These are phyloP conservation scores for Hippolais icterina DNA, from an alignment of 2,113 vertebrate genomes.

Conservation along the genomic window DNA sequence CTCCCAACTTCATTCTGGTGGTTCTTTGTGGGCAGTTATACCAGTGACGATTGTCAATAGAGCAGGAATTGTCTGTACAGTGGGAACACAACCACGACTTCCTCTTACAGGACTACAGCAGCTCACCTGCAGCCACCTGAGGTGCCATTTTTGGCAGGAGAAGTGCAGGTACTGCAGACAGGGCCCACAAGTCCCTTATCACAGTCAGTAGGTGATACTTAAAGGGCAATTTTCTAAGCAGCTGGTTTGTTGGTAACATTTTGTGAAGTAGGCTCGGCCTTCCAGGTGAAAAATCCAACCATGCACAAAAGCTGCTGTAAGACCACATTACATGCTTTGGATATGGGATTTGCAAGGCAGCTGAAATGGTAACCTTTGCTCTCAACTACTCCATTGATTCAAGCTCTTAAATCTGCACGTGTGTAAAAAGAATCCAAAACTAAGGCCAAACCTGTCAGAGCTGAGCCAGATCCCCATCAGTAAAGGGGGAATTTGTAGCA, in stretches of 20 bases:
- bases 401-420: background rate
- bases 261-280: background rate
- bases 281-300: background rate
- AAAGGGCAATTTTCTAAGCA: background rate
- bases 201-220: background rate
- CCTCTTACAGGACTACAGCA: background rate
- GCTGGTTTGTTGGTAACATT: background rate
- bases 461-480: background rate
- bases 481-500: background rate
- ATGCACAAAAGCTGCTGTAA: background rate
- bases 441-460: background rate
- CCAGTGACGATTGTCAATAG: background rate
- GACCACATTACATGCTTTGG: background rate
- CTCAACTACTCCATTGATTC: background rate
- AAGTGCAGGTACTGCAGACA: background rate
- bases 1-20: background rate
- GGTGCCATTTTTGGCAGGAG: background rate
- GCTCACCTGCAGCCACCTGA: background rate
- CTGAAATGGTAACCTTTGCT: background rate
- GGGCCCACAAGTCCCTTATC: background rate
- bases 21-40: background rate
- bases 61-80: background rate
- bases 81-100: background rate
- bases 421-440: background rate
- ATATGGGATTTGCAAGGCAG: background rate